These are phyloP conservation scores for Nicator chloris DNA, from an alignment of 2,113 vertebrate species.

Conservation along the genomic window DNA sequence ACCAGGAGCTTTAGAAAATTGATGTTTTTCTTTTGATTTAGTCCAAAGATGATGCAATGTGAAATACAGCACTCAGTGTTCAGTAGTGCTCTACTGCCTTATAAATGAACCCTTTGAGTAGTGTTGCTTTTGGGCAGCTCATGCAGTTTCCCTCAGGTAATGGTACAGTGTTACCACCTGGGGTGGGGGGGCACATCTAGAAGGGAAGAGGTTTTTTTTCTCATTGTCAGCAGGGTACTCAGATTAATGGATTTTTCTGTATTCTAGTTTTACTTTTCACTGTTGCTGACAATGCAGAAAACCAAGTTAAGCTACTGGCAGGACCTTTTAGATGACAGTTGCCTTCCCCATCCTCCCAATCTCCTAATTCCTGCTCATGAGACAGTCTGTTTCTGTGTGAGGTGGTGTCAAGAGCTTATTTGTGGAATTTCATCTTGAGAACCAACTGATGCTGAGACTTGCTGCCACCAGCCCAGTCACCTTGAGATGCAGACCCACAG, in stretches of 20 bases:
- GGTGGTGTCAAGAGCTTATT: background rate
- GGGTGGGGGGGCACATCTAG: background rate
- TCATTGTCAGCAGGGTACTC: background rate
- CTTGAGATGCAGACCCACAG: background rate
- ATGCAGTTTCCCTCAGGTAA: rapidly evolving
- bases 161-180: background rate
- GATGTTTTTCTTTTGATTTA: background rate
- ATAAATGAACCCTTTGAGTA: background rate
- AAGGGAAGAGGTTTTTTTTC: background rate
- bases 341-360: background rate
- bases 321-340: background rate
- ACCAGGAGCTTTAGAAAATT: background rate
- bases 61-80: background rate
- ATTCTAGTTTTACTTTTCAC: background rate
- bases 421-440: background rate
- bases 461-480: background rate
- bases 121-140: background rate
- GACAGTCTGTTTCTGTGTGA: background rate
- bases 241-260: background rate
- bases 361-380: background rate
- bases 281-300: background rate
- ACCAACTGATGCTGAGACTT: background rate
- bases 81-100: background rate
- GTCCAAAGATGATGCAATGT: background rate
- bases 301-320: background rate